Evolutionary conservation across 2,113 vertebrate species (phyloP).

Genomic region (Lichenostomus cassidix): DNA sequence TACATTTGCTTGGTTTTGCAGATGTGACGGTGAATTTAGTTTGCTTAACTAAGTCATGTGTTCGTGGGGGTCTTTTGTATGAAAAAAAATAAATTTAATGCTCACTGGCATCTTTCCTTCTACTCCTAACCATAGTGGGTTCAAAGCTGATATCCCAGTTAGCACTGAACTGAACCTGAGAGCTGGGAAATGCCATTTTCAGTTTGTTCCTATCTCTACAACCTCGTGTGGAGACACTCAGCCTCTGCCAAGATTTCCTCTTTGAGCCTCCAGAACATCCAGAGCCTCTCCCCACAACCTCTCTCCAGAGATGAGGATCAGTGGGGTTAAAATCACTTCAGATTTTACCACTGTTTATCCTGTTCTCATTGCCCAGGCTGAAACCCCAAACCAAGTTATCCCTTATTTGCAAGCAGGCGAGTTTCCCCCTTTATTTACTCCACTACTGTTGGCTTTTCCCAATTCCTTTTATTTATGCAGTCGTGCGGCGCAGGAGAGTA

Average conservation of each 20-base stretch:
- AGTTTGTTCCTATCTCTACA: background rate
- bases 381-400: background rate
- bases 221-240: fast-evolving
- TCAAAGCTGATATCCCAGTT: background rate
- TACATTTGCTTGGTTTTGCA: background rate
- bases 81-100: background rate
- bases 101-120: background rate
- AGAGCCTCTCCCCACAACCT: background rate
- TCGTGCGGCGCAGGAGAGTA: background rate
- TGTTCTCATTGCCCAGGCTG: background rate
- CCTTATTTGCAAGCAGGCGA: background rate
- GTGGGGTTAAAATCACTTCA: background rate
- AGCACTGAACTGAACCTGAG: background rate
- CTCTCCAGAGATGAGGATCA: background rate
- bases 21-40: background rate
- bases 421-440: background rate
- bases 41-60: background rate
- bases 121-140: fast-evolving
- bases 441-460: background rate
- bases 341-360: background rate
- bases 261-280: background rate
- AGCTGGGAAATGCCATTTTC: background rate
- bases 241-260: background rate
- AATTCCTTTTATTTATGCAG: slow-evolving; percentile 10
- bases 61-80: background rate